Evolutionary conservation across 2,113 vertebrate species (phyloP), one percentile per base, ranked within the genome.

Genomic region (Microtus richardsoni): DNA sequence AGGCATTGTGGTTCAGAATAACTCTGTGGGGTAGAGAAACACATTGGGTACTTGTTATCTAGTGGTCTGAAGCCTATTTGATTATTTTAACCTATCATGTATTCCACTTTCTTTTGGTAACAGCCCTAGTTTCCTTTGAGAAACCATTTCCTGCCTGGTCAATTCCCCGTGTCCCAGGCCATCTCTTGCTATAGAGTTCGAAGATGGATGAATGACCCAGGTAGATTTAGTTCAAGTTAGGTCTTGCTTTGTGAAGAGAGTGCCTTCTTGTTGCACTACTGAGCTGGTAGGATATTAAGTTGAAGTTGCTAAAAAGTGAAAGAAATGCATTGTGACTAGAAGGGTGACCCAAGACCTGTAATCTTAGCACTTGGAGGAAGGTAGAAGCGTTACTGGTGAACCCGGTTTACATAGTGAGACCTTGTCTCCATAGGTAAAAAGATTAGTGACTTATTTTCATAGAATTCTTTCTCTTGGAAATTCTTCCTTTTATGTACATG

Each of bases 351-450:
- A 36, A 39, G 41, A 64, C 30, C 17, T 36, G 21, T 4, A 16
- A 49, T n/a, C 7, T 44, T 49, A 86, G 28, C 30, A 49, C 19
- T 11, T 26, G 44, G 83, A 49, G 83, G 47, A 36, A 68, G 7
- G 30, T 8, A 36, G 44, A 28, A 21, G 41, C 13, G 30, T 17
- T 41, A 28, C 60, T 44, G 39, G 10, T 10, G 30, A 68, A 19
- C 62, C 41, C 36, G 28, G 28, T 85, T 41, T 47, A 47, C 83
- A 33, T 44, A 36, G 5, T 68, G 41, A 85, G 60, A 22, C 10
- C 10, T 47, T 47, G 41, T 66, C 39, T 47, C 26, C 90, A 88
- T 87, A 96, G 89, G 24, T 36, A 89, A 78, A 89, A 85, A 71
- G 71, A 71, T 78, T 16, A 60, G 22, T 44, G 49, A 41, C 28